Conservation (phyloP, 2,797 vertebrate genomes). For the Galaxias olidus region DNA sequence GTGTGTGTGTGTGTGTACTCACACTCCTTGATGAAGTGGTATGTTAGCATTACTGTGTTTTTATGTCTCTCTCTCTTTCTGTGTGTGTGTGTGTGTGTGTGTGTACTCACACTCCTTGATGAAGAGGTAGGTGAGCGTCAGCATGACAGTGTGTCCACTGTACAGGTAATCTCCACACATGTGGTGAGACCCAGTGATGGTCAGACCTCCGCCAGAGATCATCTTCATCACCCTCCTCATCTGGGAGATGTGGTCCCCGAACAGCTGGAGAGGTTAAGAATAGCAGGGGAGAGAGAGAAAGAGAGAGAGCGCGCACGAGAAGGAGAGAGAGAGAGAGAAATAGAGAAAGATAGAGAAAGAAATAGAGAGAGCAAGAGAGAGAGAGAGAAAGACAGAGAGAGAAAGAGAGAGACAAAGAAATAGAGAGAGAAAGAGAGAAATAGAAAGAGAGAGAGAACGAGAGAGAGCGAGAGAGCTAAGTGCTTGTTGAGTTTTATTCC, state of each 20-base stretch:
- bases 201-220: conserved; percentile 84
- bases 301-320: background rate
- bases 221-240: conserved; percentile 84
- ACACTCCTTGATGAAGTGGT: conserved; percentile 11
- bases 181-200: conserved; percentile 86
- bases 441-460: background rate
- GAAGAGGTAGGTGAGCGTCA: conserved; percentile 87
- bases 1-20: background rate
- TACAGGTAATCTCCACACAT: conserved; percentile 90
- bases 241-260: conserved; percentile 85
- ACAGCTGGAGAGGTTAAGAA: conserved; percentile 76
- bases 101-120: conserved; percentile 86
- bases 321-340: no score
- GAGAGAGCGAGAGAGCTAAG: background rate
- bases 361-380: no score
- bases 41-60: no score
- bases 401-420: background rate
- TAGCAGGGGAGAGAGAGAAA: conserved; percentile 2
- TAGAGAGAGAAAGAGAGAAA: no score
- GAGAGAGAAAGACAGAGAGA: background rate
- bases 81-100: background rate
- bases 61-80: no score
- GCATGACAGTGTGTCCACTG: conserved; percentile 88
- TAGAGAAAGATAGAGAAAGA: no score
- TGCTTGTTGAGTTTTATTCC: no score